Base-by-base conservation (phyloP, 2,797 vertebrate genomes). In the Lacerta viridis region DNA sequence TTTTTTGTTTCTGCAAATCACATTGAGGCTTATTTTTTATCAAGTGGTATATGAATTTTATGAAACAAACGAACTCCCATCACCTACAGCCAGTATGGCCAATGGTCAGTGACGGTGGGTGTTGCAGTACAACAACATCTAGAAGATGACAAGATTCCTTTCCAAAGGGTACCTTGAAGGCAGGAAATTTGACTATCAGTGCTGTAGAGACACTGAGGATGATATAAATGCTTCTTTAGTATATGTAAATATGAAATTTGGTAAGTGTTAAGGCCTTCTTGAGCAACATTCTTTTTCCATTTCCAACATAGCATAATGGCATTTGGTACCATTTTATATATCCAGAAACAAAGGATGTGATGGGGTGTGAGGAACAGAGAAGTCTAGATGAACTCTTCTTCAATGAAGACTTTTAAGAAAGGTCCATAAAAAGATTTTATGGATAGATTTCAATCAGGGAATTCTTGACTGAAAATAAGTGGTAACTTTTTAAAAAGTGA, bases 321-420 rank as follows among this genome's bases (percentile, higher is more conserved):
- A 90, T 66, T 90, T 68, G 80, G 78, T 90, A 91, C 87, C 83
- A 88, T 59, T 64, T 94, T 89, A 84, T 93, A 87, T 87, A 29
- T 64, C 72, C 88, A 91, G 83, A 68, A 89, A 83, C 33, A 18
- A 9, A 43, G 8, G 5, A 87, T 79, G 20, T 39, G 39, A 61
- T 69, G 18, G 29, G 41, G 23, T 23, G 9, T 27, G n/a, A 11
- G 29, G n/a, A 39, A 64, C 1, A 8, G 27, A 46, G 4, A 36
- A 17, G 3, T 41, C 71, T 18, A 8, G 46, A 15, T 41, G n/a
- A 25, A 10, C 20, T 11, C 23, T 55, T 23, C 43, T 78, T 83
- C 59, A 18, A 10, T 74, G 25, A 15, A 66, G 33, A 79, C 5
- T 46, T 82, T 50, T 50, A 83, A 18, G 55, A 87, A 84, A 87